A percentile compares a stretch with the other conserved stretches of the same genome.
Conservation (phyloP, 2,797 vertebrate genomes). For the Etheostoma nigrum region DNA sequence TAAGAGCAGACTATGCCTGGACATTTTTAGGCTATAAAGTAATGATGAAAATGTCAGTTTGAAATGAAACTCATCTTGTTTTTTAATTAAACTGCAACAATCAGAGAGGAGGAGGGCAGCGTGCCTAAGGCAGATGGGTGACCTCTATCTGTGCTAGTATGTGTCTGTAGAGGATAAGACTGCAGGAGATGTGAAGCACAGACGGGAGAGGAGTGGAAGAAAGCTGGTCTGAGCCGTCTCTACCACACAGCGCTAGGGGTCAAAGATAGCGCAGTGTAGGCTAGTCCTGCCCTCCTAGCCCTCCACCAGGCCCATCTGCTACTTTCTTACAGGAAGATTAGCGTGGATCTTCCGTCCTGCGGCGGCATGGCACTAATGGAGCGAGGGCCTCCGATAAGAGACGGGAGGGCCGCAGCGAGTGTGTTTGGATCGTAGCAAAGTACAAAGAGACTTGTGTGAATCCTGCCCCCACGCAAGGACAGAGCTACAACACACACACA, state of each 20-base stretch:
- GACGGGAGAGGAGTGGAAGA: constrained; percentile 72
- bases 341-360: constrained; percentile 82
- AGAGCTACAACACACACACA: constrained; percentile 64
- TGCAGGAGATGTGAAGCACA: constrained; percentile 70
- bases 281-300: constrained; percentile 69
- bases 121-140: constrained; percentile 69
- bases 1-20: neutral
- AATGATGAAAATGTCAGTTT: constrained; percentile 56
- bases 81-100: constrained; percentile 74
- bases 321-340: constrained; percentile 87
- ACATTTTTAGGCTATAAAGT: constrained; percentile 25
- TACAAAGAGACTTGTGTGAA: constrained; percentile 80
- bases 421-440: constrained; percentile 73
- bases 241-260: constrained; percentile 79
- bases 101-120: constrained; percentile 58
- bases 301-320: constrained; percentile 83
- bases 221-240: constrained; percentile 80
- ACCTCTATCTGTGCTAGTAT: constrained; percentile 66
- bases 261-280: constrained; percentile 76
- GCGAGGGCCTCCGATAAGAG: constrained; percentile 85
- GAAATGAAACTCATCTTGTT: constrained; percentile 55
- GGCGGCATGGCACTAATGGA: constrained; percentile 87
- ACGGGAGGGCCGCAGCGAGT: constrained; percentile 66
- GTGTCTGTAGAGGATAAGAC: constrained; percentile 66
- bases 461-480: constrained; percentile 77